Base-by-base conservation (phyloP, 2,888 invertebrate species). In the Hyposoter dolosus region DNA sequence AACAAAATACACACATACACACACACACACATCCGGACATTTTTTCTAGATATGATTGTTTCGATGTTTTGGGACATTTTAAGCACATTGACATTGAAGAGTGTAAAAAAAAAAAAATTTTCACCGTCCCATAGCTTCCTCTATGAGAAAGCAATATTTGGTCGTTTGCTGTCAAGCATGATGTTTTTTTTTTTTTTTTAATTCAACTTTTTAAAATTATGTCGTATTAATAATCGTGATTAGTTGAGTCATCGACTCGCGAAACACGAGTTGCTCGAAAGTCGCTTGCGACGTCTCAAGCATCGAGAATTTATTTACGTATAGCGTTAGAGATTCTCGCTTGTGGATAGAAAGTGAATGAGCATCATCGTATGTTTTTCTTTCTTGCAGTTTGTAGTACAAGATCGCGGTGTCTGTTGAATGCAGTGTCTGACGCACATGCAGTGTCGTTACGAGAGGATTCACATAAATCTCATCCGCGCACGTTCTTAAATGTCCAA, bases 331-430 rank as follows among this genome's bases (percentile, higher is more conserved):
- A 32, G 72, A 72, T 53, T 72, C 72, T 72, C 53, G 47, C 17
- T 72, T 43, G 69, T 45, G 81, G 83, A 83, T 86, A 86, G 86
- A 86, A 86, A 86, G 86, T 83, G 81, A 83, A 86, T 65, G 83
- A 83, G 81, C 72, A 81, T 83, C 74, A 53, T 72, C 78, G 35
- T 12, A 43, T 50, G 56, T 60, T 63, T 53, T 17, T 66, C 66
- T 66, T 74, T 65, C 32, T 53, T 50, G 17, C 50, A 32, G 35
- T 63, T 80, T 32, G 56, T 79, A 6, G n/a, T 63, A 43, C 32
- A n/a, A n/a, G 19, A 17, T 79, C 69, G 19, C 23, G 45, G 32
- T 9, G 23, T n/a, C 40, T 4, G 35, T 6, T 23, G 17, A 28
- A 43, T 43, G 53, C 65, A 66, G 40, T 65, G 56, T 45, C 32